phyloP scores from a whole-genome alignment of 2,113 vertebrate genomes.

The Tyrannus savana region DNA sequence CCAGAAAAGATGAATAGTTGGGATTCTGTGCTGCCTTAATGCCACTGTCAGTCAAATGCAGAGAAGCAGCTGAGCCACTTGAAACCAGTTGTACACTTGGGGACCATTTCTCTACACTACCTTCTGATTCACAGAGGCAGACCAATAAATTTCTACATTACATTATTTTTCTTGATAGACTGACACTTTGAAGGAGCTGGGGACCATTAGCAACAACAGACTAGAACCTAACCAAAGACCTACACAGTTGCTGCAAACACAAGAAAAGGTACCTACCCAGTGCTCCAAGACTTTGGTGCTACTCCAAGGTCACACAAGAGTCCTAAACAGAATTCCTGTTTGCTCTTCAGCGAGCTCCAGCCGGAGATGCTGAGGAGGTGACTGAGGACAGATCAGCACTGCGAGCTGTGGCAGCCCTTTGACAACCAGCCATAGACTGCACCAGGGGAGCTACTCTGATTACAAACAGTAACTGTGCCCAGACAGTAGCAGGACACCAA shows the following conservation, averaged over 20 bases:
- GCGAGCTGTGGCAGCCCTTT: not conserved
- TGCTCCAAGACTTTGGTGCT: not conserved
- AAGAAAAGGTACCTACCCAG: conserved; percentile 8
- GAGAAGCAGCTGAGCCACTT: conserved; percentile 64
- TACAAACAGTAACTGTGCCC: not conserved
- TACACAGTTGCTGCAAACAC: not conserved
- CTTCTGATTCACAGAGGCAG: conserved; percentile 31
- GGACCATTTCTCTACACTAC: conserved; percentile 28
- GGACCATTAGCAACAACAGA: not conserved
- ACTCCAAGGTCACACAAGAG: not conserved
- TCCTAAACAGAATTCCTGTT: not conserved
- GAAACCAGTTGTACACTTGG: conserved; percentile 32
- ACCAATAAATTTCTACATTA: not conserved
- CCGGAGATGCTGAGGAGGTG: not conserved
- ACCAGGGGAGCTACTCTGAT: not conserved
- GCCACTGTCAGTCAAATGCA: conserved; percentile 66
- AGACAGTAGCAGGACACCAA: not conserved
- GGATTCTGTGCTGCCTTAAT: conserved; percentile 64
- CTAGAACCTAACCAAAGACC: not conserved
- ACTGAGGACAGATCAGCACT: not conserved
- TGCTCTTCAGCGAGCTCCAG: not conserved
- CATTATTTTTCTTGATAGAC: not conserved
- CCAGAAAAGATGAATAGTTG: conserved; percentile 56
- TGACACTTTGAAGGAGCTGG: not conserved
- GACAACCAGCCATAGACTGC: not conserved